phyloP scores from a whole-genome alignment of 1,140 invertebrate species.

The Cydia splendana region DNA sequence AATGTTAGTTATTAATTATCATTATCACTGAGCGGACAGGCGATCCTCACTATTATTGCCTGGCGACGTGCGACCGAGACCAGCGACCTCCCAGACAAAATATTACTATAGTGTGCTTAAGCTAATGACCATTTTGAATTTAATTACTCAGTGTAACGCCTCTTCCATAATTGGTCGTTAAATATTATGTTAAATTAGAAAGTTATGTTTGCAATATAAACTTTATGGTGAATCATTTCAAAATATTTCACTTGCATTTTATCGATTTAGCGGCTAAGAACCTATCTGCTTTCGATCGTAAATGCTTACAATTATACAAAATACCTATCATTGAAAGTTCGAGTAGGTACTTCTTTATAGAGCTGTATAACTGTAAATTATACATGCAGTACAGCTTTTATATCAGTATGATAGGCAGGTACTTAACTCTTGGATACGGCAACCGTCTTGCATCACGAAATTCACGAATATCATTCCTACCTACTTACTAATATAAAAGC shows the following conservation, averaged over 20 bases:
- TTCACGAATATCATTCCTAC: too few species aligned
- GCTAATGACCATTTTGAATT: slow-evolving; percentile 41
- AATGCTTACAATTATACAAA: slow-evolving; percentile 33
- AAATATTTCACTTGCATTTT: slow-evolving; percentile 39
- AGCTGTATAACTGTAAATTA: neutral
- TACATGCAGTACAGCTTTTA: neutral
- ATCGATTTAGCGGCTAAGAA: slow-evolving; percentile 31
- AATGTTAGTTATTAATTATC: slow-evolving; percentile 36
- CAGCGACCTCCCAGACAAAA: slow-evolving; percentile 48
- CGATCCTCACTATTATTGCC: neutral
- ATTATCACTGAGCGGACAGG: neutral
- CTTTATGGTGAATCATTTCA: slow-evolving; percentile 39
- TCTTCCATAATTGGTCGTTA: slow-evolving; percentile 39
- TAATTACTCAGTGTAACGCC: slow-evolving; percentile 40
- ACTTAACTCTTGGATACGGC: neutral
- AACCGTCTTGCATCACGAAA: too few species aligned
- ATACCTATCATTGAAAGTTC: slow-evolving; percentile 36
- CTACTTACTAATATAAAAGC: too few species aligned
- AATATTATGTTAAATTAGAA: slow-evolving; percentile 37
- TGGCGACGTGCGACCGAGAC: slow-evolving; percentile 33
- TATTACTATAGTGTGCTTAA: slow-evolving; percentile 39
- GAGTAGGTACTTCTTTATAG: slow-evolving; percentile 25
- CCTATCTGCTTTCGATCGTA: slow-evolving; percentile 19
- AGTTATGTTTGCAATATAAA: slow-evolving; percentile 37
- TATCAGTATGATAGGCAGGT: neutral